Evolutionary conservation across 2,797 vertebrate species (phyloP).

Genomic region (Sardinella longiceps): DNA sequence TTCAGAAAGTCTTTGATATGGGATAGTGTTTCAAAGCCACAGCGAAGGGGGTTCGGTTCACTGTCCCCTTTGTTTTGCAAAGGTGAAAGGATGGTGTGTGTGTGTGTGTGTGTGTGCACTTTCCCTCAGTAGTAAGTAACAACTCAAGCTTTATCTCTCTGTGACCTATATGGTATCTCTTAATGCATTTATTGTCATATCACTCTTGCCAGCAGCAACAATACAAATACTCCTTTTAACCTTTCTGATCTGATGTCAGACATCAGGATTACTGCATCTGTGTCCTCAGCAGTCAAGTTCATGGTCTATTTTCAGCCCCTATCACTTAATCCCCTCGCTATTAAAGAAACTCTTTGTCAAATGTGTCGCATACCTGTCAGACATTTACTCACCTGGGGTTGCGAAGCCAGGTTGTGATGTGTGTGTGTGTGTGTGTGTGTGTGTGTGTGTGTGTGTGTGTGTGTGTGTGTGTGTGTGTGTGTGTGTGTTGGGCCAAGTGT

Average conservation of each 20-base stretch:
- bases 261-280: background rate
- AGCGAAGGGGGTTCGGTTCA: background rate
- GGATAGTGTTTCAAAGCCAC: constrained; percentile 2
- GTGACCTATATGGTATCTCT: background rate
- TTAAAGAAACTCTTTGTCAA: background rate
- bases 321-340: background rate
- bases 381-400: background rate
- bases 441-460: background rate
- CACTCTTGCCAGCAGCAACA: too few relatives aligned
- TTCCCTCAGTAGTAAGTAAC: background rate
- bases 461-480: background rate
- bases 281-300: background rate
- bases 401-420: too few relatives aligned
- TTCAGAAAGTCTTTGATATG: background rate
- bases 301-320: background rate
- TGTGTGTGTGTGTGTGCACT: background rate
- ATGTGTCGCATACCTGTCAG: background rate
- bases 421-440: background rate
- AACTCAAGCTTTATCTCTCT: background rate
- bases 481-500: background rate
- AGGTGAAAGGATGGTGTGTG: background rate
- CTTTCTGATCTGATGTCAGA: too few relatives aligned
- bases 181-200: constrained; percentile 11
- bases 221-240: too few relatives aligned
- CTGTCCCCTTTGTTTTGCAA: background rate